Conservation (phyloP, 2,797 vertebrate species). For the Rhynchotus rufescens region DNA sequence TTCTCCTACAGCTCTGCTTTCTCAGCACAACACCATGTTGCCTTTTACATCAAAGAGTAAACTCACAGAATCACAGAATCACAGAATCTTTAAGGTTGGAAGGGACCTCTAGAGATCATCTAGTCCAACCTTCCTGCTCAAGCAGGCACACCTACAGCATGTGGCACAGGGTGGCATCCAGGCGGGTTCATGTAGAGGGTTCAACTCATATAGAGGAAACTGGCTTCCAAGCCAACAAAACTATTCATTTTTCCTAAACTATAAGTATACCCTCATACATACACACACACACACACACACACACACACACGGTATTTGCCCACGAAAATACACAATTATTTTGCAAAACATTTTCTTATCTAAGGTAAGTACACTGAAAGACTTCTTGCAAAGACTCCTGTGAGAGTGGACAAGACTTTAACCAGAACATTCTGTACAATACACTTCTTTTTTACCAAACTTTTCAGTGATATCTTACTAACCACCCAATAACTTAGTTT, state of each 20-base stretch:
- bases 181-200: too few species aligned
- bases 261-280: background rate
- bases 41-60: conserved; percentile 7
- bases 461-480: background rate
- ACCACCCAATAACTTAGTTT: background rate
- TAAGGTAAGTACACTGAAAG: background rate
- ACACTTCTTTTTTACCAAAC: background rate
- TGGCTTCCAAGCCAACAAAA: background rate
- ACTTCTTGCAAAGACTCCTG: background rate
- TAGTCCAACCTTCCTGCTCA: too few species aligned
- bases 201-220: background rate
- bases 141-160: too few species aligned
- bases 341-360: background rate
- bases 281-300: background rate
- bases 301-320: background rate
- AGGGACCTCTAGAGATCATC: too few species aligned
- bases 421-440: background rate
- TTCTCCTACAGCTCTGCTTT: background rate
- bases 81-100: too few species aligned
- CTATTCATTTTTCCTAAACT: background rate
- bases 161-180: too few species aligned
- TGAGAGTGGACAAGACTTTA: background rate
- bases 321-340: background rate
- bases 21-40: background rate
- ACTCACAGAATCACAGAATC: too few species aligned